Evolutionary conservation across 2,113 vertebrate species (phyloP).

Genomic region (Phylloscopus trochiloides): DNA sequence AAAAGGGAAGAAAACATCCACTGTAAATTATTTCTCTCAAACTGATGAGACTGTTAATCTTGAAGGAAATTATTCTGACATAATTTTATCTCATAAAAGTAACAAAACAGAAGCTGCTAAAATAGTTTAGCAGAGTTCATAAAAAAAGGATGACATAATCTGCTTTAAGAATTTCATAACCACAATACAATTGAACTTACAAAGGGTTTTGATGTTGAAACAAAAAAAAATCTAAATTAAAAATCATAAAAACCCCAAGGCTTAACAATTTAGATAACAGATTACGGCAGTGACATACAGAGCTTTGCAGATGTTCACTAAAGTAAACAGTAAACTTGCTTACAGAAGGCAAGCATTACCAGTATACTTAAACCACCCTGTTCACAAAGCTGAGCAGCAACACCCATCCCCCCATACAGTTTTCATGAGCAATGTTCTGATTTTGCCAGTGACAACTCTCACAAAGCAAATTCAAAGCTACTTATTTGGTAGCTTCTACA

Average conservation of each 20-base stretch:
- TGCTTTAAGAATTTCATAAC: neutral
- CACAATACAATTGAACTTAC: neutral
- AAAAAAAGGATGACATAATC: neutral
- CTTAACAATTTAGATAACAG: neutral
- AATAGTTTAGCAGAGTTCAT: neutral
- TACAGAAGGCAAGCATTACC: neutral
- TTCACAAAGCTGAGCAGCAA: neutral
- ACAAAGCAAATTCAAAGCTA: constrained; percentile 4
- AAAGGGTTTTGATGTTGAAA: neutral
- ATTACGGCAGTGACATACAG: neutral
- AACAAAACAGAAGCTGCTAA: neutral
- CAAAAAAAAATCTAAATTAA: neutral
- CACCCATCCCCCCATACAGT: neutral
- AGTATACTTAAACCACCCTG: neutral
- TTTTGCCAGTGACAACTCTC: constrained; percentile 5
- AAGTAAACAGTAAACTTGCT: neutral
- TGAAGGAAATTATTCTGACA: neutral
- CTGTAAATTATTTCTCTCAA: neutral
- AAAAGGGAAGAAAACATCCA: neutral
- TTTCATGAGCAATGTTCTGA: neutral
- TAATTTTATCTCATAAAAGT: neutral
- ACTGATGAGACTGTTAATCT: neutral
- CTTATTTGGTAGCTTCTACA: constrained; percentile 37
- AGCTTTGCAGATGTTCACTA: neutral
- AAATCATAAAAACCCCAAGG: neutral